Conservation (phyloP, 2,797 vertebrate species). For the Cetoscarus ocellatus region DNA sequence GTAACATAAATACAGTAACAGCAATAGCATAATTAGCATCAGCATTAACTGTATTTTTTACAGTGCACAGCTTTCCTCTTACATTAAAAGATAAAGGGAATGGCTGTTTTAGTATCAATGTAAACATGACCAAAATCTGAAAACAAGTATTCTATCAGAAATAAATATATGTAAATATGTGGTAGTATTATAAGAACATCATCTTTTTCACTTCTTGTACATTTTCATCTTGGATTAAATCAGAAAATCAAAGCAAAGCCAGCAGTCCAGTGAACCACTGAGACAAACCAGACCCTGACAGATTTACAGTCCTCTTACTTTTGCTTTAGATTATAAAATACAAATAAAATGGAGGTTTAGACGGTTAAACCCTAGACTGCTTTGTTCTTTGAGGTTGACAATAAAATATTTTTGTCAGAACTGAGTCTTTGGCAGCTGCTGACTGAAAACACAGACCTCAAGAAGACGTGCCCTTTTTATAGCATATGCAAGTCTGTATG, state of each 20-base stretch:
- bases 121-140: too few relatives aligned
- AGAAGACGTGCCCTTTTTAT: background rate
- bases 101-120: too few relatives aligned
- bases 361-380: slow-evolving; percentile 31
- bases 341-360: slow-evolving; percentile 21
- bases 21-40: too few relatives aligned
- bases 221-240: background rate
- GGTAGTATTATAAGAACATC: too few relatives aligned
- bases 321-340: slow-evolving; percentile 29
- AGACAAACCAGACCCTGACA: slow-evolving; percentile 37
- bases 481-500: slow-evolving; percentile 2
- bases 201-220: slow-evolving; percentile 14
- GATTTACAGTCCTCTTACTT: slow-evolving; percentile 25
- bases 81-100: too few relatives aligned
- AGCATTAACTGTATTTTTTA: too few relatives aligned
- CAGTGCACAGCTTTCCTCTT: too few relatives aligned
- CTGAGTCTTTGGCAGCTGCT: slow-evolving; percentile 22
- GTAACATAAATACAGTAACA: too few relatives aligned
- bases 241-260: slow-evolving; percentile 17
- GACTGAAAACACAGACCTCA: background rate
- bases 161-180: too few relatives aligned
- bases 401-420: slow-evolving; percentile 17
- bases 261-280: slow-evolving; percentile 10
- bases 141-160: too few relatives aligned
- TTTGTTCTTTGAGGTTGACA: slow-evolving; percentile 34